Evolutionary conservation across 2,113 vertebrate species (phyloP).

Genomic region (Tragulus kanchil): DNA sequence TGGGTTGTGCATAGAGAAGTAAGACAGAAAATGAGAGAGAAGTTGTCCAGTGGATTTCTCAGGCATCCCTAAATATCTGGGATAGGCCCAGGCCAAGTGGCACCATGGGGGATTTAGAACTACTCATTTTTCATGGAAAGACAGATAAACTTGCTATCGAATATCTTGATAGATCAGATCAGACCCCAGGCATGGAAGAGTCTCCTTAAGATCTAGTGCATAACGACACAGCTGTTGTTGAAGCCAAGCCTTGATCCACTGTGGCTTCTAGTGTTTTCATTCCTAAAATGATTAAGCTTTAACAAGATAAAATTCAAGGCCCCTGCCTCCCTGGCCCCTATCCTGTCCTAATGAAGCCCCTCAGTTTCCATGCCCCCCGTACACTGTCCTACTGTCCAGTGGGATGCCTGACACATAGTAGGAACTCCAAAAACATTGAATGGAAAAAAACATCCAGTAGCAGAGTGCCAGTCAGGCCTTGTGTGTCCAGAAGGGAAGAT

Average conservation of each 20-base stretch:
- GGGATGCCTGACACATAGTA: not conserved
- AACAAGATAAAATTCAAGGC: not conserved
- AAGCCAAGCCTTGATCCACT: not conserved
- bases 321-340: too few species aligned
- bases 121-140: not conserved
- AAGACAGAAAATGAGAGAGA: not conserved
- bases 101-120: not conserved
- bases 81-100: not conserved
- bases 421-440: not conserved
- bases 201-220: not conserved
- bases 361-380: not conserved
- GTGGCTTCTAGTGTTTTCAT: not conserved
- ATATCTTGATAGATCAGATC: not conserved
- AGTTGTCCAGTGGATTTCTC: not conserved
- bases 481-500: rapidly evolving
- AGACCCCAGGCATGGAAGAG: not conserved
- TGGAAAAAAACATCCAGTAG: not conserved
- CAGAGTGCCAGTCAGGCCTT: not conserved
- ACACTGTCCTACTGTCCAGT: not conserved
- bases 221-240: not conserved
- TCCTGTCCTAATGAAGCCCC: rapidly evolving
- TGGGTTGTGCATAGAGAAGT: not conserved
- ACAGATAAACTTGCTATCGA: not conserved
- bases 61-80: not conserved
- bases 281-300: not conserved